phyloP scores from a whole-genome alignment of 1,140 invertebrate species.

The Solenopsis invicta region DNA sequence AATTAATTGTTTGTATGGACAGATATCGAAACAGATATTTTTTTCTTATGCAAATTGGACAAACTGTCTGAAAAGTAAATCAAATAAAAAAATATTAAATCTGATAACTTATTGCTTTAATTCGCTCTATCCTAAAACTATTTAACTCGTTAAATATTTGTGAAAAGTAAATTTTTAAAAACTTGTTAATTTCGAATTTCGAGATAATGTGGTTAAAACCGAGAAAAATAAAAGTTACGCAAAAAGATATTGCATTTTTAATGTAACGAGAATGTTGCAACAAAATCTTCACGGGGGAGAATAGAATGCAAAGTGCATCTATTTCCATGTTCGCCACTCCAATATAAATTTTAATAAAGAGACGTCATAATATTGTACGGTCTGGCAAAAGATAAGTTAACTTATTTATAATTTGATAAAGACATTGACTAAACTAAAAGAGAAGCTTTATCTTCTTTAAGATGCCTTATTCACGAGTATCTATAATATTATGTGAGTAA shows the following conservation, averaged over 20 bases:
- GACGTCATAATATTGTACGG: slow-evolving; percentile 27
- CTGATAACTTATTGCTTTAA: slow-evolving; percentile 2
- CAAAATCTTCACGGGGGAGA: slow-evolving; percentile 48
- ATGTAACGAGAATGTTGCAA: slow-evolving; percentile 46
- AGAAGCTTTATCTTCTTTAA: slow-evolving; percentile 34
- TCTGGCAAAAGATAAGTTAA: slow-evolving; percentile 47
- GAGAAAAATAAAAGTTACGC: slow-evolving; percentile 52
- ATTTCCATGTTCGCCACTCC: slow-evolving; percentile 46
- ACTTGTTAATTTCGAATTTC: slow-evolving; percentile 50
- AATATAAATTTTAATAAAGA: slow-evolving; percentile 47
- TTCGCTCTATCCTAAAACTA: neutral
- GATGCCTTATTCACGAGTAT: slow-evolving; percentile 45
- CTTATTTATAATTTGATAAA: slow-evolving; percentile 58
- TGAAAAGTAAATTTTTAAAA: slow-evolving; percentile 37
- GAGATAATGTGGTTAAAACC: slow-evolving; percentile 49
- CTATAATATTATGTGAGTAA: slow-evolving; percentile 52
- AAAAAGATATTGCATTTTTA: slow-evolving; percentile 55
- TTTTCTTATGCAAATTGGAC: neutral
- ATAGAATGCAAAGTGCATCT: slow-evolving; percentile 49
- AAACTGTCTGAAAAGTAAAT: neutral
- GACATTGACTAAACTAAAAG: slow-evolving; percentile 42
- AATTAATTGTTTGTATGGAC: neutral
- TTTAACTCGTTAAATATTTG: slow-evolving; percentile 1
- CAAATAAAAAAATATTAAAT: neutral
- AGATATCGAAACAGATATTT: neutral